phyloP scores from a whole-genome alignment of 2,113 vertebrate species.

The Petroica traversi region DNA sequence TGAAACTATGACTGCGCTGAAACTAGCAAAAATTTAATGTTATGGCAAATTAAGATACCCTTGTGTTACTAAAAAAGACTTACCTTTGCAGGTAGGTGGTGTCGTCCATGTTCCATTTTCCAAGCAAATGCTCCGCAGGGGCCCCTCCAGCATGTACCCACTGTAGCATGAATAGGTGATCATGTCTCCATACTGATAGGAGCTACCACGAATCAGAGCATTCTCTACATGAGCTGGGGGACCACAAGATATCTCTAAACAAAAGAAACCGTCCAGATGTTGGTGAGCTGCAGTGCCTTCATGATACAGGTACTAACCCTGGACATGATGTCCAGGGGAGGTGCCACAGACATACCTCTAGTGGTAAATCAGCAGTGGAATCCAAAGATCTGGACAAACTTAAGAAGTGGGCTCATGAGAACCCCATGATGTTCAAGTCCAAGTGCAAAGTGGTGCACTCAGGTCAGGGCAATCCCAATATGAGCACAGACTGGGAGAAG shows the following conservation, averaged over 20 bases:
- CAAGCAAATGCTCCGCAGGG: constrained; percentile 87
- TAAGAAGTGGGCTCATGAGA: background rate
- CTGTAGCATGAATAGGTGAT: constrained; percentile 92
- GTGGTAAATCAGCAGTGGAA: background rate
- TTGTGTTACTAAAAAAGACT: background rate
- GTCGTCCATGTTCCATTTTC: constrained; percentile 94
- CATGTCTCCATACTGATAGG: constrained; percentile 92
- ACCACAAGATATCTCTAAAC: constrained; percentile 91
- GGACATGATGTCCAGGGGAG: accelerated
- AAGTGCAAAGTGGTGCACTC: background rate
- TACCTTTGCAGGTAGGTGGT: constrained; percentile 92
- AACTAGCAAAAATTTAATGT: background rate
- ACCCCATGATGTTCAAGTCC: background rate
- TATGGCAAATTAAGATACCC: background rate
- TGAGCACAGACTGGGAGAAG: background rate
- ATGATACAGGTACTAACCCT: background rate
- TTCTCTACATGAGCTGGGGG: constrained; percentile 85
- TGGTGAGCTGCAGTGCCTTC: background rate
- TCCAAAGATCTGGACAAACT: background rate
- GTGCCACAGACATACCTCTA: background rate
- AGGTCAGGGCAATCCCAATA: background rate
- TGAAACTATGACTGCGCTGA: background rate
- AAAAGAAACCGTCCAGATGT: constrained; percentile 15
- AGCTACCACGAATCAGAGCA: constrained; percentile 85
- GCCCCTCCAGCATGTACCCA: constrained; percentile 91